Conservation (phyloP, 1,140 invertebrate species). For the Drosophila kohkoa region DNA sequence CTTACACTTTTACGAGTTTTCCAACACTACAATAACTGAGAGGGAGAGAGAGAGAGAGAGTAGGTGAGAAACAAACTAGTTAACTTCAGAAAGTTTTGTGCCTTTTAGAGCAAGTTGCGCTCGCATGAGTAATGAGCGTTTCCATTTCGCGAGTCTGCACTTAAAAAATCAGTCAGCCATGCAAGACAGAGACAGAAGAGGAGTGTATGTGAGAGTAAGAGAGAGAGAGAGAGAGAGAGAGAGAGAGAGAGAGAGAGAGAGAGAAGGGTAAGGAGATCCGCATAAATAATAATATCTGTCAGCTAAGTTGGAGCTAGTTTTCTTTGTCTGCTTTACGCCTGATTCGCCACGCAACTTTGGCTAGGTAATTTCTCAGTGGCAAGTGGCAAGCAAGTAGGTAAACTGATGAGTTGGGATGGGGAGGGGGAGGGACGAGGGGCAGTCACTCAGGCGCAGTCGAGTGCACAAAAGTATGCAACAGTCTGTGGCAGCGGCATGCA, state of each 20-base stretch:
- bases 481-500: conserved; percentile 60
- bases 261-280: conserved; percentile 18
- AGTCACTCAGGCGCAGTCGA: conserved; percentile 53
- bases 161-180: conserved; percentile 46
- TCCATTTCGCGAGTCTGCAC: conserved; percentile 50
- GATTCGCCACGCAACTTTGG: conserved; percentile 75
- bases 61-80: conserved; percentile 26
- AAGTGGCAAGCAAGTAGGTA: background rate
- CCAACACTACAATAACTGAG: background rate
- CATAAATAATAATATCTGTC: conserved; percentile 77
- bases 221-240: background rate
- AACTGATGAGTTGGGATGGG: background rate
- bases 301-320: conserved; percentile 52
- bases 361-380: conserved; percentile 59
- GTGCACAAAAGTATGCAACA: conserved; percentile 65
- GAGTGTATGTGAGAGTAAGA: background rate
- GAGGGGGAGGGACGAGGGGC: background rate
- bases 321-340: conserved; percentile 66
- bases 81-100: conserved; percentile 47
- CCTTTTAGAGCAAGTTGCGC: conserved; percentile 30
- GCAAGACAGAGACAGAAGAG: background rate
- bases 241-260: conserved; percentile 10
- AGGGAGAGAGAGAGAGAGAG: background rate
- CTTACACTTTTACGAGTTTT: conserved; percentile 1
- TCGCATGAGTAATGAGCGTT: conserved; percentile 56